Conservation (phyloP, 1,140 invertebrate species). For the Caenorhabditis latens region DNA sequence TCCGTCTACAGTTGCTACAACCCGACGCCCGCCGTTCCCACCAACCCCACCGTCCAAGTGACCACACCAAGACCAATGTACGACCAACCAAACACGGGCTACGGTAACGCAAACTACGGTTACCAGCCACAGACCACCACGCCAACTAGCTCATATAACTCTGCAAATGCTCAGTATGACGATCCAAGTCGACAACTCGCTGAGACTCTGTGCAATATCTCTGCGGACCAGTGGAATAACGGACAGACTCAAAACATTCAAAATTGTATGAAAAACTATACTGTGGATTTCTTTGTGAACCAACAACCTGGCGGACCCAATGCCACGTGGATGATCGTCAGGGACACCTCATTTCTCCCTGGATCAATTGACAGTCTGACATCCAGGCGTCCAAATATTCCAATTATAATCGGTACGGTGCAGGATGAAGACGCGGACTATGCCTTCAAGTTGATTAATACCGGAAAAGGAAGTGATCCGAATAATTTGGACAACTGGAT, state of each 20-base stretch:
- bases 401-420: conserved; percentile 64
- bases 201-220: conserved; percentile 53
- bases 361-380: conserved; percentile 50
- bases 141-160: conserved; percentile 37
- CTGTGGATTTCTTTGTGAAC: conserved; percentile 61
- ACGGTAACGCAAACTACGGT: conserved; percentile 35
- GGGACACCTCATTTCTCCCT: conserved; percentile 62
- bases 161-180: conserved; percentile 55
- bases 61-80: conserved; percentile 49
- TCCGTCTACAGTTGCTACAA: conserved; percentile 62
- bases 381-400: conserved; percentile 51
- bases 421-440: conserved; percentile 65
- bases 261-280: conserved; percentile 57
- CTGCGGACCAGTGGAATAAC: conserved; percentile 53
- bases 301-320: neutral
- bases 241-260: conserved; percentile 56
- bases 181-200: conserved; percentile 56
- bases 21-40: conserved; percentile 46
- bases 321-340: conserved; percentile 63
- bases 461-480: conserved; percentile 46
- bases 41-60: conserved; percentile 10
- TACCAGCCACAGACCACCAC: conserved; percentile 40
- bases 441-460: conserved; percentile 58
- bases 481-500: conserved; percentile 60
- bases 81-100: conserved; percentile 11